Conservation (phyloP, 1,140 invertebrate species). For the Cheumatopsyche charites region DNA sequence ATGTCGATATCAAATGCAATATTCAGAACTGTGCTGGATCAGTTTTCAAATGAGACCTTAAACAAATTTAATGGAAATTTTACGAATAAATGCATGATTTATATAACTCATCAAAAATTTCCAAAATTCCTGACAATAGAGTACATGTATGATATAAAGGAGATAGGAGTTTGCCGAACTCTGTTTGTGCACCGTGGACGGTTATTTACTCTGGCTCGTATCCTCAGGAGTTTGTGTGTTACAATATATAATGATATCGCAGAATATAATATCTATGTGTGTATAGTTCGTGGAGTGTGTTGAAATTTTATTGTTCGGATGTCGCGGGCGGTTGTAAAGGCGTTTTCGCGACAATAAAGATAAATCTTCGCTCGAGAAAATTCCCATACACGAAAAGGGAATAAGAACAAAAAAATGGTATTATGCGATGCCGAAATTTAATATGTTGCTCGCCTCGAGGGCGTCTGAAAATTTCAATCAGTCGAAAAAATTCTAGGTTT, state of each 20-base stretch:
- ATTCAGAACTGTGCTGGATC: no score
- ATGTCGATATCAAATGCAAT: no score
- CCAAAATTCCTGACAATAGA: no score
- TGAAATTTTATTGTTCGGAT: background rate
- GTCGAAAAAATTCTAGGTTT: background rate
- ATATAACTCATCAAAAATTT: no score
- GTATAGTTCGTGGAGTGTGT: no score
- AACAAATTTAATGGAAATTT: no score
- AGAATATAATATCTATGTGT: background rate
- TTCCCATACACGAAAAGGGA: background rate
- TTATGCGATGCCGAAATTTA: conserved; percentile 3
- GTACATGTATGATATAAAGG: background rate
- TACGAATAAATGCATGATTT: no score
- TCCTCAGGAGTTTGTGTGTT: no score
- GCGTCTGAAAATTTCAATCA: conserved; percentile 8
- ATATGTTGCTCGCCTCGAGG: conserved; percentile 1
- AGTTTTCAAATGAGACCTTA: no score
- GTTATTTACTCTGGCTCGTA: background rate
- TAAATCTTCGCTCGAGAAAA: background rate
- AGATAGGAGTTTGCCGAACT: no score
- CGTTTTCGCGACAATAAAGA: conserved; percentile 1
- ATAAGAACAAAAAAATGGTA: conserved; percentile 13
- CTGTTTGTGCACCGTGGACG: no score
- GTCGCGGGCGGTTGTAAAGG: background rate
- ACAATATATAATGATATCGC: no score